phyloP scores from a whole-genome alignment of 2,797 vertebrate genomes.

The Gila robusta region DNA sequence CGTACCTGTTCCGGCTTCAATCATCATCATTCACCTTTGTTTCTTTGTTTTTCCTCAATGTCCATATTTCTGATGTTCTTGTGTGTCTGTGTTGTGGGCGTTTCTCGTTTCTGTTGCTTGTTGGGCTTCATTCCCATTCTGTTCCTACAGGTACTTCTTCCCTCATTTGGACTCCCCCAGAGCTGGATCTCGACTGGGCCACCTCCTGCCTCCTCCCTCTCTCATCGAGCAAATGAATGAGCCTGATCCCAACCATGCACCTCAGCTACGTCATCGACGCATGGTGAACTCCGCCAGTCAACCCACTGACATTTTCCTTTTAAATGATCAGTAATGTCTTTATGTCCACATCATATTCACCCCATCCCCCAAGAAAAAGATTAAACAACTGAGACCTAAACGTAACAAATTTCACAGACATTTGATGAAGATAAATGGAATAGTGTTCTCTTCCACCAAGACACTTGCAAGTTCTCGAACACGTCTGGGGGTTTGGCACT shows the following conservation, averaged over 20 bases:
- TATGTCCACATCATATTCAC: neutral
- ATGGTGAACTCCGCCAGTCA: constrained; percentile 60
- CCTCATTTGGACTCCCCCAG: constrained; percentile 91
- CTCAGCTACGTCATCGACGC: constrained; percentile 81
- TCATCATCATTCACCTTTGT: neutral
- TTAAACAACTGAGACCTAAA: neutral
- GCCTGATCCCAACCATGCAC: constrained; percentile 78
- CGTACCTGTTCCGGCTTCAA: neutral
- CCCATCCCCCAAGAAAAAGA: neutral
- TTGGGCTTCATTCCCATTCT: constrained; percentile 38
- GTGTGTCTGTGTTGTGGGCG: constrained; percentile 44
- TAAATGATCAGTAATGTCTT: neutral
- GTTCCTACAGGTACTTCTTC: constrained; percentile 91
- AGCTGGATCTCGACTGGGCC: constrained; percentile 90
- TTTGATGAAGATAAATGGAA: too few species aligned
- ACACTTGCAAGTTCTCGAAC: neutral
- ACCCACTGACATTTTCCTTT: constrained; percentile 34
- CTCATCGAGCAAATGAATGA: constrained; percentile 90
- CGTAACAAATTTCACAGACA: too few species aligned
- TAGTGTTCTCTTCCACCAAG: neutral
- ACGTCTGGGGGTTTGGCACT: neutral
- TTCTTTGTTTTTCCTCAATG: constrained; percentile 81
- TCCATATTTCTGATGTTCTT: constrained; percentile 74
- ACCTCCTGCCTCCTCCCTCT: constrained; percentile 89
- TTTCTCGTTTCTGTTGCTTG: constrained; percentile 60